Base-by-base conservation (phyloP, 2,888 invertebrate species). In the Ichneumoninae sp. region DNA sequence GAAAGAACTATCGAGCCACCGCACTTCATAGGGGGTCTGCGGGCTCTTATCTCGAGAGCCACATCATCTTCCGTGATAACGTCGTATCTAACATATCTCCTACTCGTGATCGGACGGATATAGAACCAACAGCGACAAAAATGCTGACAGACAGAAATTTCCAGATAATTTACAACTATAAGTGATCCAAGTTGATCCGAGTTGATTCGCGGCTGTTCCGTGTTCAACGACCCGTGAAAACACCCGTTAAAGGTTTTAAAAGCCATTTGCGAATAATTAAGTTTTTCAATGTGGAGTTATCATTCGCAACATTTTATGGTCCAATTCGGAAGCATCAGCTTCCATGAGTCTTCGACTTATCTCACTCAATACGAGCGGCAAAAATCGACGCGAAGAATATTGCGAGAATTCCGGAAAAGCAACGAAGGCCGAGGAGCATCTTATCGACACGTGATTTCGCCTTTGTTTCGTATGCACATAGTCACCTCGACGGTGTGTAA, bases 391-490 rank as follows among this genome's bases (percentile, higher is more conserved):
- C 22, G 57, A 52, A 40, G 33, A 4, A 26, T 22, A 72, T 36
- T 54, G 7, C 44, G 16, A 22, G 57, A n/a, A 60, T 44, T 26
- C 26, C 10, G 5, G 44, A 10, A 72, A 54, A 71, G 6, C 22
- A 26, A n/a, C 57, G 13, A 5, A 57, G 71, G 36, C 71, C 22
- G 22, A 57, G 16, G 40, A 16, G 36, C 54, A 54, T 54, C 13
- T 16, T 57, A 40, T 57, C 57, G 22, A 40, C 57, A 16, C 54
- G 36, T 13, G 36, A 30, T 26, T 1, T 72, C 36, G 16, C 13
- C 57, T 26, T 57, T 57, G 57, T 26, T 57, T 10, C 26, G 72
- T 44, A 60, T 44, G 57, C 44, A 60, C 44, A 72, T 40, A 57
- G 10, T 16, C 13, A 13, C 5, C 13, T 22, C 71, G 54, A 6